These are phyloP conservation scores for Drosophila crucigera DNA, from an alignment of 2,888 invertebrate genomes.

Conservation along the genomic window DNA sequence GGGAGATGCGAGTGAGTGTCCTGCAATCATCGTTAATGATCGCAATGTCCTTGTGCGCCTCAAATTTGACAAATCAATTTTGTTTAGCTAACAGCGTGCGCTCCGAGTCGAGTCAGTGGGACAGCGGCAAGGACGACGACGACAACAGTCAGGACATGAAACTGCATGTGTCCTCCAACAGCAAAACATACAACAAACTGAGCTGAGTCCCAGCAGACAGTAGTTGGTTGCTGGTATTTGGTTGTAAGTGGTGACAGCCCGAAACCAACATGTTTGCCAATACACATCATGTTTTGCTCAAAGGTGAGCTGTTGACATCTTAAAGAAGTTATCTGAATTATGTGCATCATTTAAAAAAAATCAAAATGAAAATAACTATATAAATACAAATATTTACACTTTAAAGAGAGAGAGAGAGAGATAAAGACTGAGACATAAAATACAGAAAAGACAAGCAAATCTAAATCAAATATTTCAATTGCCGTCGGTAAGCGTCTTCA, in stretches of 20 bases:
- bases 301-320: slow-evolving; percentile 21
- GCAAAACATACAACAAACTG: slow-evolving; percentile 9
- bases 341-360: not conserved
- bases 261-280: slow-evolving; percentile 82
- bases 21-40: slow-evolving; percentile 81
- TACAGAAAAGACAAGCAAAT: not conserved
- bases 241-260: slow-evolving; percentile 36
- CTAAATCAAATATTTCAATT: not conserved
- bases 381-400: not conserved
- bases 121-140: slow-evolving; percentile 34
- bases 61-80: slow-evolving; percentile 77
- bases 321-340: not conserved
- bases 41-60: slow-evolving; percentile 75
- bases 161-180: slow-evolving; percentile 22
- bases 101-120: slow-evolving; percentile 59
- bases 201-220: slow-evolving; percentile 42
- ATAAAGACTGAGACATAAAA: not conserved
- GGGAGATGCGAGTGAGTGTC: slow-evolving; percentile 28
- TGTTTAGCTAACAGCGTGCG: slow-evolving; percentile 73
- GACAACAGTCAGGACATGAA: slow-evolving; percentile 19
- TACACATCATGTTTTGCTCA: slow-evolving; percentile 55
- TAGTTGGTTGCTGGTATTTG: slow-evolving; percentile 43
- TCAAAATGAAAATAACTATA: not conserved
- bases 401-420: not conserved
- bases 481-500: not conserved